Conservation (phyloP, 2,113 vertebrate genomes). For the Bubo bubo region DNA sequence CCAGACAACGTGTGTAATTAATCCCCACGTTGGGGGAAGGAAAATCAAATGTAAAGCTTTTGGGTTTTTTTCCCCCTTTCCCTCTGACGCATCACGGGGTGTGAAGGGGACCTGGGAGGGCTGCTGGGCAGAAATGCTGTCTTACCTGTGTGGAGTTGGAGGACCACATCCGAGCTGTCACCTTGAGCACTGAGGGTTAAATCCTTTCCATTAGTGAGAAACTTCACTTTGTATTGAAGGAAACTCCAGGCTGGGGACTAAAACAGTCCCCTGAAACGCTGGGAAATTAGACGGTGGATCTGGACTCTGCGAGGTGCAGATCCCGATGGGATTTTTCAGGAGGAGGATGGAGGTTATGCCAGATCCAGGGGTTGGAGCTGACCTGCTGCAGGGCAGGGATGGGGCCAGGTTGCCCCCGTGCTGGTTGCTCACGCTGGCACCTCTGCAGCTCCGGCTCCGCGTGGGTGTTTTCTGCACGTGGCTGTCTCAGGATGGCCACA, state of each 20-base stretch:
- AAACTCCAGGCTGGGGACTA: background rate
- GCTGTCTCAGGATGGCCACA: background rate
- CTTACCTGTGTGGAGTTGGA: background rate
- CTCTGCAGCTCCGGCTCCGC: background rate
- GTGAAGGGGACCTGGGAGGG: background rate
- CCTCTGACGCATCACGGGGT: accelerated
- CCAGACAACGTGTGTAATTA: slow-evolving; percentile 28
- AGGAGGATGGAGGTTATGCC: background rate
- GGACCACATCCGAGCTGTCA: accelerated
- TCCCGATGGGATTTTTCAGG: background rate
- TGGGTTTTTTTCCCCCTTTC: accelerated
- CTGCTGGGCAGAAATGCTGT: background rate
- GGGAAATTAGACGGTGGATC: accelerated
- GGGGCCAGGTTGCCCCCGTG: accelerated
- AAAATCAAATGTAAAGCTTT: background rate
- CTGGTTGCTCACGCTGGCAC: too few species aligned
- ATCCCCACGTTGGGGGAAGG: background rate
- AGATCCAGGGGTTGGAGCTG: background rate
- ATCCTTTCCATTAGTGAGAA: background rate
- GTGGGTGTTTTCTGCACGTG: background rate
- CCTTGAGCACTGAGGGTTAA: accelerated
- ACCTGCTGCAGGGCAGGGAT: background rate
- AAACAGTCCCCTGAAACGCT: accelerated
- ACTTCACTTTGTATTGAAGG: background rate
- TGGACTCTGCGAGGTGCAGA: background rate